A percentile compares a stretch with the other conserved stretches of the same genome.
phyloP scores from a whole-genome alignment of 37 sponge, comb jelly and placozoan genomes.

The Trichoplax adhaerens region DNA sequence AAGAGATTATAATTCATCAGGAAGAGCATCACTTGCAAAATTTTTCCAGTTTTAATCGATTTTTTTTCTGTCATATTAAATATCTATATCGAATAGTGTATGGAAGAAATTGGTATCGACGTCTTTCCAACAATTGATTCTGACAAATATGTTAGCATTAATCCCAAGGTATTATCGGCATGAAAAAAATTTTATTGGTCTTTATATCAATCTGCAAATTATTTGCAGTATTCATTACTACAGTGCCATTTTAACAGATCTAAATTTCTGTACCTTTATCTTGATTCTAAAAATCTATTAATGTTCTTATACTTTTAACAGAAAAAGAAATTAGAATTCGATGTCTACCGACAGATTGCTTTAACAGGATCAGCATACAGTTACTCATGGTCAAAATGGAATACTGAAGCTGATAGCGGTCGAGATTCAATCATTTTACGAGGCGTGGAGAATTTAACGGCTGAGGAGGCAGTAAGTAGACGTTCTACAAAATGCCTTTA shows the following conservation, averaged over 20 bases:
- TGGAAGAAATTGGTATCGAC: conserved; percentile 30
- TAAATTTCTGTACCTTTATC: not conserved
- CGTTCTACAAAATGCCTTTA: too few species aligned
- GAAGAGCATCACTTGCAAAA: too few species aligned
- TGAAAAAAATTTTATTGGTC: not conserved
- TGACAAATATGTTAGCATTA: conserved; percentile 34
- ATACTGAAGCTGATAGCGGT: conserved; percentile 20
- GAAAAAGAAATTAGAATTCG: conserved; percentile 20
- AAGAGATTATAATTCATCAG: too few species aligned
- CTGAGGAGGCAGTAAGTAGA: not conserved
- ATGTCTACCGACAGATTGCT: conserved; percentile 50
- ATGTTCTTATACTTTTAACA: conserved; percentile 3
- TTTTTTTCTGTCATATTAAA: too few species aligned
- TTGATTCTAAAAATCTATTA: not conserved
- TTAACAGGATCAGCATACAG: conserved; percentile 26
- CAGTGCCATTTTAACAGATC: not conserved
- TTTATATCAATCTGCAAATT: conserved; percentile 2
- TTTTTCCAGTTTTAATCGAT: too few species aligned
- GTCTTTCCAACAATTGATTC: conserved; percentile 52
- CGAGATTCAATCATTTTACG: conserved; percentile 6
- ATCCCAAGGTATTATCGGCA: conserved; percentile 18
- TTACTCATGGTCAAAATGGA: conserved; percentile 57
- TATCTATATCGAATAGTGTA: conserved; percentile 1
- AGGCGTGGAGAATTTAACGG: conserved; percentile 10
- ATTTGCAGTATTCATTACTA: not conserved